Evolutionary conservation across 2,888 invertebrate species (phyloP), one percentile per base, ranked within the genome.

Genomic region (Agonopterix alstromeriana): DNA sequence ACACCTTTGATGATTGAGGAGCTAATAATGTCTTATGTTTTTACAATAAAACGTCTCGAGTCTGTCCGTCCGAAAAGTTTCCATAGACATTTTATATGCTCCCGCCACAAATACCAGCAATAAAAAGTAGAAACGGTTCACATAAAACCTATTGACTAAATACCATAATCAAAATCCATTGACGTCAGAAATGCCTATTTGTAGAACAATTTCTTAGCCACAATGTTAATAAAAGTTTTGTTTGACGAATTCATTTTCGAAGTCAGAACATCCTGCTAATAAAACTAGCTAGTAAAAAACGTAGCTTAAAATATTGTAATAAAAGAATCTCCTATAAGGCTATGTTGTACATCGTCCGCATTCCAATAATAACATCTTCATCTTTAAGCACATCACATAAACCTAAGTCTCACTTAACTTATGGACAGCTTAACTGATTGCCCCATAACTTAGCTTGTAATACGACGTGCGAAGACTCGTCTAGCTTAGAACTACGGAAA

Each of bases 391-490:
- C 55, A 52, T 63, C 61, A 53, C 61, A 59, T 60, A 56, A 62
- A 65, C 54, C 52, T 57, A 58, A 60, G 61, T 53, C 63, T 61
- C 61, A 67, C 60, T 66, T 62, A 62, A 57, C 54, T 62, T 57
- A 56, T 51, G 56, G 67, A 63, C 63, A 62, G 60, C 60, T 56
- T 59, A 61, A 60, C 63, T 59, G 68, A 73, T 71, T 62, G 68
- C 60, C 55, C 60, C 64, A 68, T 70, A 70, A 70, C 51, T 70
- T 67, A 67, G 49, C 42, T 10, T 48, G 46, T 58, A 60, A 58
- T 52, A 46, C 57, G 61, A 58, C 58, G 53, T 53, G 51, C 54
- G 48, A 53, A 53, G 51, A 48, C 45, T 35, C 12, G 47, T 36
- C 48, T 45, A 41, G 52, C 49, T 49, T 42, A 45, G 35, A 36